Evolutionary conservation across 2,797 vertebrate genomes (phyloP).

Genomic region (Karalla daura): DNA sequence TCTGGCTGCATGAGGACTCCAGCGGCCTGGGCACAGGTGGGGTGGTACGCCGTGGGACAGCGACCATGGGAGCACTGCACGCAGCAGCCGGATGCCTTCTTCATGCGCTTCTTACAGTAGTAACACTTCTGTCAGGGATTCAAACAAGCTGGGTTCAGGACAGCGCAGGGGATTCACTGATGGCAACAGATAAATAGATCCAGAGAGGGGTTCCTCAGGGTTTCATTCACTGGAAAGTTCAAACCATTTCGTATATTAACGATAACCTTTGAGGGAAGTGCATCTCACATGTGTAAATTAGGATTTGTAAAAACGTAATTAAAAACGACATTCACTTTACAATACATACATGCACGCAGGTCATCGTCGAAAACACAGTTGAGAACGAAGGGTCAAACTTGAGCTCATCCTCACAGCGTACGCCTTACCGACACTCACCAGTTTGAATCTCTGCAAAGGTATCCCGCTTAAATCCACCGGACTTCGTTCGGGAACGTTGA

Average conservation of each 20-base stretch:
- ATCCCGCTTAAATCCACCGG: constrained; percentile 98
- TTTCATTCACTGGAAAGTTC: too few relatives aligned
- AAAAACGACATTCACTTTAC: too few relatives aligned
- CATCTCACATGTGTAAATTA: too few relatives aligned
- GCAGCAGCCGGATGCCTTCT: constrained; percentile 91
- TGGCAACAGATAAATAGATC: too few relatives aligned
- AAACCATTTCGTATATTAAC: too few relatives aligned
- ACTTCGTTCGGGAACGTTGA: constrained; percentile 92
- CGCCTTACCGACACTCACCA: constrained; percentile 82
- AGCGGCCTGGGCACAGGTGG: constrained; percentile 93
- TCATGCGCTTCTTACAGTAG: constrained; percentile 94
- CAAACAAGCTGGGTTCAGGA: not conserved
- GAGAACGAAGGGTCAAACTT: too few relatives aligned
- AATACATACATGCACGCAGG: too few relatives aligned
- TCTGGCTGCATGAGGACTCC: constrained; percentile 95
- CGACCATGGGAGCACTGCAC: constrained; percentile 95
- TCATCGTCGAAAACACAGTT: not conserved
- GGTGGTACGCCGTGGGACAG: constrained; percentile 97
- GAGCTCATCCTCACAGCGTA: too few relatives aligned
- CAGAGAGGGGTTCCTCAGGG: too few relatives aligned
- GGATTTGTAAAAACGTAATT: too few relatives aligned
- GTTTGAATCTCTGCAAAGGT: constrained; percentile 94
- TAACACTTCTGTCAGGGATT: constrained; percentile 89
- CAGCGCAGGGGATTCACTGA: not conserved
- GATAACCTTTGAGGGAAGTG: too few relatives aligned